phyloP scores from a whole-genome alignment of 2,797 vertebrate genomes.

The Morus bassanus region DNA sequence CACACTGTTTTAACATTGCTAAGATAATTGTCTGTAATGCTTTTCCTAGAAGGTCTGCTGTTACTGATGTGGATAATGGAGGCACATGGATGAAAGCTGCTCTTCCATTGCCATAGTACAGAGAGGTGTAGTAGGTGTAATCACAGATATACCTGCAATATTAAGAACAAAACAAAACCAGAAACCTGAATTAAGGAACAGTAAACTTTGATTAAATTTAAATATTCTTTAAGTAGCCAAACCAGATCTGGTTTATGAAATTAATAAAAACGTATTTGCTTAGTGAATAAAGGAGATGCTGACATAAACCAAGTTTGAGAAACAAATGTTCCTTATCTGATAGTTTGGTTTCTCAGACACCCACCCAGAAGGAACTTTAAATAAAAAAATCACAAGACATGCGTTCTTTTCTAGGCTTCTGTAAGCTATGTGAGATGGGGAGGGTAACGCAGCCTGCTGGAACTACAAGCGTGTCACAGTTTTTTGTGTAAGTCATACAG shows the following conservation, averaged over 20 bases:
- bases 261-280: constrained; percentile 8
- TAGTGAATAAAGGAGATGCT: not conserved
- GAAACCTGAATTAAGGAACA: not conserved
- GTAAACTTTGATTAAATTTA: not conserved
- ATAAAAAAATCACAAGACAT: not conserved
- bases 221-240: constrained; percentile 20
- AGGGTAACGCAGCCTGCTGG: not conserved
- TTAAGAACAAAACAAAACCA: not conserved
- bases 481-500: not conserved
- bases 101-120: constrained; percentile 74
- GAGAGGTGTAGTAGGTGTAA: constrained; percentile 83
- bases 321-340: constrained; percentile 35
- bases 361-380: constrained; percentile 15
- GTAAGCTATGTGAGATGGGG: not conserved
- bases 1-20: constrained; percentile 57
- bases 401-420: not conserved
- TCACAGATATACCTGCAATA: constrained; percentile 83
- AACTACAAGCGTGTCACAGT: not conserved
- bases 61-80: constrained; percentile 61
- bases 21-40: constrained; percentile 73
- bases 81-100: constrained; percentile 83
- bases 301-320: constrained; percentile 32
- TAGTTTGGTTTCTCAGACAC: constrained; percentile 30
- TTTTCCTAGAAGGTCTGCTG: constrained; percentile 74
- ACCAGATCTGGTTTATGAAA: constrained; percentile 4